Evolutionary conservation across 1,140 invertebrate species (phyloP).

Genomic region (Bombus waltoni): DNA sequence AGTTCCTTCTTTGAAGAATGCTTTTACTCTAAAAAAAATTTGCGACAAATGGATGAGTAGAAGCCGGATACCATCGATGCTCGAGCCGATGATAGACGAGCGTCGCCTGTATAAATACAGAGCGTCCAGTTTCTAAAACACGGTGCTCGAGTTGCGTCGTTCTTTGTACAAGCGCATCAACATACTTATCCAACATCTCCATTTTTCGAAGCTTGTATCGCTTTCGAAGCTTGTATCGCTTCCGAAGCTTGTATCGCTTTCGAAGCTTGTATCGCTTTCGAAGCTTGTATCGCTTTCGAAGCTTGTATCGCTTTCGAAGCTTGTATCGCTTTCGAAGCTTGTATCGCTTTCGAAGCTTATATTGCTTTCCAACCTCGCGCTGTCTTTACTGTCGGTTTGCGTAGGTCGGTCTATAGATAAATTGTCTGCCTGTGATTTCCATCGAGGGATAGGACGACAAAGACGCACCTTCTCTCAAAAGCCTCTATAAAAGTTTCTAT

Average conservation of each 20-base stretch:
- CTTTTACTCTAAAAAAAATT: not conserved
- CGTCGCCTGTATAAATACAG: not conserved
- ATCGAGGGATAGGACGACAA: too few relatives aligned
- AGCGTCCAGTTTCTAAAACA: not conserved
- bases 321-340: too few relatives aligned
- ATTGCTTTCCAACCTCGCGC: too few relatives aligned
- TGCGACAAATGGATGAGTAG: not conserved
- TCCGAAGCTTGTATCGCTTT: not conserved
- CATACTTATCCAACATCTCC: not conserved
- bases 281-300: not conserved
- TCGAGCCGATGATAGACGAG: not conserved
- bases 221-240: not conserved
- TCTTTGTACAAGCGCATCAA: not conserved
- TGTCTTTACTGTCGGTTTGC: too few relatives aligned
- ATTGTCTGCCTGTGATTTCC: too few relatives aligned
- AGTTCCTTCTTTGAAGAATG: not conserved
- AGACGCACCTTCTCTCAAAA: too few relatives aligned
- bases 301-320: too few relatives aligned
- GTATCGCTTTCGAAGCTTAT: too few relatives aligned
- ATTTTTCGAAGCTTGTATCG: not conserved
- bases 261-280: not conserved
- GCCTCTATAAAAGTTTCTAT: too few relatives aligned
- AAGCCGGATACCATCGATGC: not conserved
- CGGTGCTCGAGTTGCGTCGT: not conserved
- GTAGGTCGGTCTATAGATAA: too few relatives aligned